Evolutionary conservation across 2,888 invertebrate genomes (phyloP).

Genomic region (Polydrusus pterygomalis): DNA sequence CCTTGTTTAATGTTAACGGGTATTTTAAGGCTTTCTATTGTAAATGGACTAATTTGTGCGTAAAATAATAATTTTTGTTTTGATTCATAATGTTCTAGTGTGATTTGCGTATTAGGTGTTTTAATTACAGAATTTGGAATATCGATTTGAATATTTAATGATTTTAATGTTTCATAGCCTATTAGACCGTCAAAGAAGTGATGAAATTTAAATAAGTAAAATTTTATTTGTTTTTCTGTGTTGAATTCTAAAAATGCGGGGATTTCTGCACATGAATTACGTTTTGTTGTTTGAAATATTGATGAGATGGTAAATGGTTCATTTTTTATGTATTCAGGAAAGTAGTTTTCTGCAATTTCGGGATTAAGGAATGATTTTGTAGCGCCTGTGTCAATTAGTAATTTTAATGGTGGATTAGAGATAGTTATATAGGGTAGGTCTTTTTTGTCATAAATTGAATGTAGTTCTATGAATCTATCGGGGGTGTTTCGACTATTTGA

Average conservation of each 20-base stretch:
- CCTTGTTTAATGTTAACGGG: constrained; percentile 34
- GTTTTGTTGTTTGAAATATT: constrained; percentile 18
- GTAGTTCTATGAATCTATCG: constrained; percentile 11
- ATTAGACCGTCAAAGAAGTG: constrained; percentile 54
- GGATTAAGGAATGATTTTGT: constrained; percentile 27
- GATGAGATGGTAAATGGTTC: constrained; percentile 22
- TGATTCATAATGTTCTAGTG: constrained; percentile 19
- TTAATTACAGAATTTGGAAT: background rate
- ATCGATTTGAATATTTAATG: constrained; percentile 26
- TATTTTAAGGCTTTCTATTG: constrained; percentile 20
- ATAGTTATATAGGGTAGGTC: constrained; percentile 21
- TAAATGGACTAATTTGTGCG: constrained; percentile 23
- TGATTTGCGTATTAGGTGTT: background rate
- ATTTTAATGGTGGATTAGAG: constrained; percentile 18
- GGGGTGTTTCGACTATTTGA: background rate
- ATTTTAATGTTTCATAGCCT: constrained; percentile 46
- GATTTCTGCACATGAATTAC: constrained; percentile 20
- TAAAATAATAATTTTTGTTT: constrained; percentile 21
- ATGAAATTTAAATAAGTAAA: constrained; percentile 17
- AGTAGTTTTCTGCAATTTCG: constrained; percentile 29
- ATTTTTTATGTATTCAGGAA: constrained; percentile 21
- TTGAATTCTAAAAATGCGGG: constrained; percentile 24
- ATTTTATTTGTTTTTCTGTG: constrained; percentile 28
- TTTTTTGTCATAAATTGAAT: constrained; percentile 25
- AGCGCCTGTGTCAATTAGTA: constrained; percentile 17